A percentile compares a stretch with the other conserved stretches of the same genome.
These are phyloP conservation scores for Morinoia aosen DNA, from an alignment of 2,888 invertebrate genomes.

Conservation along the genomic window DNA sequence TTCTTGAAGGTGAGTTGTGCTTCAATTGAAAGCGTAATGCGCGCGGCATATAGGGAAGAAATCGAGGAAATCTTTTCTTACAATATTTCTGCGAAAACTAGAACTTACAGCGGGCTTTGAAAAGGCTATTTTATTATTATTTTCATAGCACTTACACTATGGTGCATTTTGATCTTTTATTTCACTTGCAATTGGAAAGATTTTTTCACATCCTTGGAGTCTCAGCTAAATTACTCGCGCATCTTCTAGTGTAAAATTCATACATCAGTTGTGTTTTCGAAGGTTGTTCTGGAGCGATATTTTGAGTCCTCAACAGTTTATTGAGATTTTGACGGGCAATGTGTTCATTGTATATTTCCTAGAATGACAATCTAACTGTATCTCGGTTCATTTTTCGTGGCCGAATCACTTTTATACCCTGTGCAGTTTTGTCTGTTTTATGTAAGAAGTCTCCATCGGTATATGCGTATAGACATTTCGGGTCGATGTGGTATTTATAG, in stretches of 20 bases:
- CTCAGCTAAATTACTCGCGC: background rate
- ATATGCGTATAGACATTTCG: too few species aligned
- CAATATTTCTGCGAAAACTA: background rate
- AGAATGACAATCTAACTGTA: background rate
- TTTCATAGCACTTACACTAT: background rate
- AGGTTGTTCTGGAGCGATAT: background rate
- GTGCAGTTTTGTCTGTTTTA: background rate
- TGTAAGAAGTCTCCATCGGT: background rate
- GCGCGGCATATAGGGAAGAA: background rate
- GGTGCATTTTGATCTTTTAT: background rate
- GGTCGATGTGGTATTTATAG: background rate
- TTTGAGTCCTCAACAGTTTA: background rate
- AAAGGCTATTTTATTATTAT: background rate
- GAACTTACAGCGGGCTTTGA: background rate
- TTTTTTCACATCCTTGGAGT: background rate
- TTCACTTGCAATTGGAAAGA: background rate
- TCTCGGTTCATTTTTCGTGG: background rate
- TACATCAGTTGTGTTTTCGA: background rate
- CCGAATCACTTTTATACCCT: background rate
- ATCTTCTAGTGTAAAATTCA: background rate
- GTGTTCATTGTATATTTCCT: background rate
- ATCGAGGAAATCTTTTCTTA: background rate
- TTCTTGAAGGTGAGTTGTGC: too few species aligned
- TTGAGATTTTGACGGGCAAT: background rate
- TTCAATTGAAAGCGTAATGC: too few species aligned